Evolutionary conservation across 2,797 vertebrate species (phyloP).

Genomic region (Chelon labrosus): DNA sequence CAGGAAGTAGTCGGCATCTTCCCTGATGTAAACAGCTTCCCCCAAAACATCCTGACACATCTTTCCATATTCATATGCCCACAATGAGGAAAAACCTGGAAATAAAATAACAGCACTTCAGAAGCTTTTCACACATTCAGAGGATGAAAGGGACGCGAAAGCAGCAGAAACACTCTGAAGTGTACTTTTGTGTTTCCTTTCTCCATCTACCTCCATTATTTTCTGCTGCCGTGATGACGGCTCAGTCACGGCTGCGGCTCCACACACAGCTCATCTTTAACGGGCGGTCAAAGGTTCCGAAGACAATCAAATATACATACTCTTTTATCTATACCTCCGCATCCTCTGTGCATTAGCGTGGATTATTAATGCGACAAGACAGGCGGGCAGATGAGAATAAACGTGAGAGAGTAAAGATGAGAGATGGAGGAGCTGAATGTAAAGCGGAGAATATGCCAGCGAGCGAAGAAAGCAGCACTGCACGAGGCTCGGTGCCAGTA

Average conservation of each 20-base stretch:
- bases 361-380: constrained; percentile 62
- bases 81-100: constrained; percentile 28
- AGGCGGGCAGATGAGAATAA: constrained; percentile 20
- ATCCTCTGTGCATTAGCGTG: constrained; percentile 52
- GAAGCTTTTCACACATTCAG: constrained; percentile 50
- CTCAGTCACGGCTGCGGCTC: constrained; percentile 22
- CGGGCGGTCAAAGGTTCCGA: constrained; percentile 38
- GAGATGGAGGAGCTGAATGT: constrained; percentile 25
- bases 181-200: constrained; percentile 41
- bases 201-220: constrained; percentile 35
- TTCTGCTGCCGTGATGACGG: not conserved
- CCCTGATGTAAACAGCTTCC: constrained; percentile 63
- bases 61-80: constrained; percentile 68
- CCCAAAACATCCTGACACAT: constrained; percentile 54
- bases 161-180: constrained; percentile 37
- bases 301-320: constrained; percentile 69
- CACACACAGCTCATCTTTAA: not conserved
- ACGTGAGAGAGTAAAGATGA: constrained; percentile 28
- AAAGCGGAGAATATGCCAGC: constrained; percentile 22
- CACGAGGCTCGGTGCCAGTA: constrained; percentile 46
- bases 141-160: constrained; percentile 54
- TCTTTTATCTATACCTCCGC: constrained; percentile 35
- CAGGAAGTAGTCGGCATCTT: constrained; percentile 52
- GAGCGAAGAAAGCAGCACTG: constrained; percentile 26
- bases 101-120: constrained; percentile 46